These are phyloP conservation scores for Apodemia arnacis DNA, from an alignment of 2,888 invertebrate genomes.

Conservation along the genomic window DNA sequence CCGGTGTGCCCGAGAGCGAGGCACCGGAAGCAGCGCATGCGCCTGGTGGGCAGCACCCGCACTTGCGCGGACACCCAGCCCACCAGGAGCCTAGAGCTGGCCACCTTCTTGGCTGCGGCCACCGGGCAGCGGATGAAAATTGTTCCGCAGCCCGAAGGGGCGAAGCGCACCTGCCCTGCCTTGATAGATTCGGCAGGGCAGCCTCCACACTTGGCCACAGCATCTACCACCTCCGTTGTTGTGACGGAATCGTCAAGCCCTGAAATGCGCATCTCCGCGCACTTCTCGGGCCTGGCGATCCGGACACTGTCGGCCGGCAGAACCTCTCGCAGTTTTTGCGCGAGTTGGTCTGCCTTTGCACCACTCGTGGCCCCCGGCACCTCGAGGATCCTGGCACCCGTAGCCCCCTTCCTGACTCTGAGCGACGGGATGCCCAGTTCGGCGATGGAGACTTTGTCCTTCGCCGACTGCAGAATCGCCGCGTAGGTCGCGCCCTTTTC, in stretches of 20 bases:
- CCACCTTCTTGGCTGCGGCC: constrained; percentile 47
- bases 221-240: constrained; percentile 16
- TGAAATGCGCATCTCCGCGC: constrained; percentile 37
- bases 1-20: constrained; percentile 49
- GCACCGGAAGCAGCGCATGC: constrained; percentile 62
- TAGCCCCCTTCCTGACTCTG: constrained; percentile 25
- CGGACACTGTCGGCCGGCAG: constrained; percentile 20
- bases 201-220: constrained; percentile 24
- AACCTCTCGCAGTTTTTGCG: constrained; percentile 29
- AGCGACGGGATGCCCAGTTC: constrained; percentile 33
- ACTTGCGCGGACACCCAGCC: constrained; percentile 47
- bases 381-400: constrained; percentile 58
- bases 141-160: background rate
- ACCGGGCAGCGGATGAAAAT: constrained; percentile 43
- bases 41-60: constrained; percentile 25
- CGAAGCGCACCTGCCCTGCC: background rate
- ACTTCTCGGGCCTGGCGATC: constrained; percentile 52
- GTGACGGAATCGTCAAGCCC: constrained; percentile 51
- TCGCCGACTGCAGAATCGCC: constrained; percentile 1
- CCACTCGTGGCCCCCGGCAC: constrained; percentile 35
- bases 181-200: constrained; percentile 22
- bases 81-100: background rate
- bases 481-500: constrained; percentile 32
- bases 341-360: constrained; percentile 52
- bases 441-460: constrained; percentile 8